Evolutionary conservation across 1,140 invertebrate genomes (phyloP), one percentile per base, ranked within the genome.

Genomic region (Achroia grisella): DNA sequence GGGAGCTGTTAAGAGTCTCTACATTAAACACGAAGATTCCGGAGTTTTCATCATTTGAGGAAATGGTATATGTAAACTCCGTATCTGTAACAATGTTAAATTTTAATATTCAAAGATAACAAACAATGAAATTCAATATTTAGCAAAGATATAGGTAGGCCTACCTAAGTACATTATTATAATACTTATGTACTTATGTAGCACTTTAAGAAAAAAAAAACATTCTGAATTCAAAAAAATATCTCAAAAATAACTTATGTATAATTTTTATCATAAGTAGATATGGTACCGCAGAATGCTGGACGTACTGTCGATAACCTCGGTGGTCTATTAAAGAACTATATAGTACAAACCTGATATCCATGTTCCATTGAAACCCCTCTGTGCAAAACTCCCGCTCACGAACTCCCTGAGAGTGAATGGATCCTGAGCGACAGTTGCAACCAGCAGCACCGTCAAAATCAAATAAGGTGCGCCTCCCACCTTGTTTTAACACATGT

Each of bases 301-400:
- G n/a, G n/a, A n/a, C n/a, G n/a, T n/a, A n/a, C n/a, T n/a, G n/a
- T n/a, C n/a, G n/a, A n/a, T n/a, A n/a, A n/a, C n/a, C n/a, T n/a
- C n/a, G n/a, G n/a, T n/a, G n/a, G n/a, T n/a, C n/a, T n/a, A n/a
- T n/a, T n/a, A n/a, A n/a, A n/a, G n/a, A n/a, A n/a, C n/a, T n/a
- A n/a, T n/a, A n/a, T n/a, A 23, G 6, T 3, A 23, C 15, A 46
- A 61, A 87, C 85, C 85, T 53, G 85, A 86, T 31, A 87, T 79
- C 85, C 85, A 87, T 35, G 65, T 83, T 17, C 80, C 85, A 45
- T 63, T 79, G 51, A 84, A 86, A 4, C 67, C 70, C 11, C 65
- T 51, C 46, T 86, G 82, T 0, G 61, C 10, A 34, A 86, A 82
- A 10, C 64, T 47, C 13, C 79, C 77, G 4, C 44, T 48, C 9